Percentiles rank a stretch among this genome's conserved stretches.
phyloP scores from a whole-genome alignment of 2,113 vertebrate genomes.

The Hippocampus guttulatus region DNA sequence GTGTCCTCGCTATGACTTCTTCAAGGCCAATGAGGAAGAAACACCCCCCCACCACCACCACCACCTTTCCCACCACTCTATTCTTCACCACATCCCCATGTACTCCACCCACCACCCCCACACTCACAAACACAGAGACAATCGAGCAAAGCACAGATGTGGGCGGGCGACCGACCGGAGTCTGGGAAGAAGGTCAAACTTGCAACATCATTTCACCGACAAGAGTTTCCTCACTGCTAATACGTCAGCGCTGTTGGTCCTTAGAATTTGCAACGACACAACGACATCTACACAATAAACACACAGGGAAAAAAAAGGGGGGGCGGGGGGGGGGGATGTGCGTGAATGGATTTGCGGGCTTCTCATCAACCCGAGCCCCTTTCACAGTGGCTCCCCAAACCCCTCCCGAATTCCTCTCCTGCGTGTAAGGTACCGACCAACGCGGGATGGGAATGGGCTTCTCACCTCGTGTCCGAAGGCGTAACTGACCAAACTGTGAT shows the following conservation, averaged over 20 bases:
- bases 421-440: background rate
- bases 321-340: constrained; percentile 1
- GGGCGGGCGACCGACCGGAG: constrained; percentile 35
- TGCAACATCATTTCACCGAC: constrained; percentile 44
- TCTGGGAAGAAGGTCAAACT: constrained; percentile 50
- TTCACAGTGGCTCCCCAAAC: no score
- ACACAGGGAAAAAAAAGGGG: constrained; percentile 38
- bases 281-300: constrained; percentile 66
- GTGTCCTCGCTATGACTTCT: background rate
- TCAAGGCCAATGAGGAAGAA: constrained; percentile 8
- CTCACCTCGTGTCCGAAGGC: background rate
- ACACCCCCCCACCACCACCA: constrained; percentile 2
- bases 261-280: constrained; percentile 62
- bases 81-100: constrained; percentile 39
- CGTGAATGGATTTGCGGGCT: constrained; percentile 35
- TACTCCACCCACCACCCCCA: constrained; percentile 32
- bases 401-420: background rate
- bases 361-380: background rate
- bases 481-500: background rate
- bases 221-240: constrained; percentile 29
- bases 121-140: constrained; percentile 53
- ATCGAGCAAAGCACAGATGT: constrained; percentile 47
- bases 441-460: background rate
- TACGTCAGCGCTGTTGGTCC: constrained; percentile 39
- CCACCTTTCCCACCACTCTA: constrained; percentile 9